phyloP scores from a whole-genome alignment of 1,140 invertebrate genomes.

The Papilio polytes region DNA sequence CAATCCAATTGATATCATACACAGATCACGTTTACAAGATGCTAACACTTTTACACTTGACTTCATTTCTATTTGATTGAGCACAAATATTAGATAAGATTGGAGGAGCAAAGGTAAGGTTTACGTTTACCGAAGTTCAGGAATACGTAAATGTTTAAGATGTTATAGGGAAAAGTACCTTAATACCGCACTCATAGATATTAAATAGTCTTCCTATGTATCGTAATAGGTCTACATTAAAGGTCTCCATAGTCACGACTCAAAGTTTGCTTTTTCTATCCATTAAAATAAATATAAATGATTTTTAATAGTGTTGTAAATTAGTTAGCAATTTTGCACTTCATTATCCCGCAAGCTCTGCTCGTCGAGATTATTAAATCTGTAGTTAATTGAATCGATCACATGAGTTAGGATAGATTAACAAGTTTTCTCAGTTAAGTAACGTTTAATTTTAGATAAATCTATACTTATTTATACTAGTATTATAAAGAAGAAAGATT shows the following conservation, averaged over 20 bases:
- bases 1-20: background rate
- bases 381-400: background rate
- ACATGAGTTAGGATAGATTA: background rate
- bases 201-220: background rate
- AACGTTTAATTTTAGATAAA: background rate
- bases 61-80: slow-evolving; percentile 5
- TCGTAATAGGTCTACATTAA: background rate
- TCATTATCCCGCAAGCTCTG: background rate
- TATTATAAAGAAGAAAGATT: too few species aligned
- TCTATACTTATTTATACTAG: too few species aligned
- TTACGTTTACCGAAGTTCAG: background rate
- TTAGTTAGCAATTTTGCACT: background rate
- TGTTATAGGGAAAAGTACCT: background rate
- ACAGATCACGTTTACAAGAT: background rate
- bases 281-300: background rate
- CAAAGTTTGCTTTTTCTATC: background rate
- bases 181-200: background rate
- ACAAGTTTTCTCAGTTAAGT: background rate
- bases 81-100: background rate
- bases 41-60: slow-evolving; percentile 10
- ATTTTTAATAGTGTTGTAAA: background rate
- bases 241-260: background rate
- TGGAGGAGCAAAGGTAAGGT: background rate
- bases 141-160: background rate
- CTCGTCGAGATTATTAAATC: background rate